Evolutionary conservation across 2,888 invertebrate genomes (phyloP).

Genomic region (Geotrupes spiniger): DNA sequence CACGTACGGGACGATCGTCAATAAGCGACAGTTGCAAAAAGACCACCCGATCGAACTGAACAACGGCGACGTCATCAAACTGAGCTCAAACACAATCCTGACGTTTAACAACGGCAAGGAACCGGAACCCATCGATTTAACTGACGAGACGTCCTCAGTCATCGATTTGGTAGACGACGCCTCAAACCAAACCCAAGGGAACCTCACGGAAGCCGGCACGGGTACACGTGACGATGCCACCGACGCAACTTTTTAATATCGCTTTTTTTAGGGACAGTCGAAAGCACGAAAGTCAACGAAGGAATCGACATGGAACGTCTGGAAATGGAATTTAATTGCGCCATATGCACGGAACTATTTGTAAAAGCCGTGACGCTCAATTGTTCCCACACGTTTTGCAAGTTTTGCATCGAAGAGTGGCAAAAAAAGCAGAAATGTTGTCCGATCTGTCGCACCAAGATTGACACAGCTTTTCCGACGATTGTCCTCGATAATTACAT

Average conservation of each 20-base stretch:
- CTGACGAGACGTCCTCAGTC: constrained; percentile 5
- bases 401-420: constrained; percentile 69
- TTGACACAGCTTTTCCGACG: constrained; percentile 57
- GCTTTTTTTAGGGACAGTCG: no score
- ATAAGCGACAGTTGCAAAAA: constrained; percentile 46
- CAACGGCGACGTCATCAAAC: constrained; percentile 51
- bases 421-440: constrained; percentile 66
- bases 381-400: constrained; percentile 76
- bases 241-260: no score
- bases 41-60: constrained; percentile 44
- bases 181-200: no score
- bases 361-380: constrained; percentile 66
- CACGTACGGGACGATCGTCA: constrained; percentile 58
- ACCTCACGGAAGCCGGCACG: no score
- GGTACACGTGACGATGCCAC: no score
- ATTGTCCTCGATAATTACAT: constrained; percentile 71
- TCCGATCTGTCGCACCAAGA: constrained; percentile 62
- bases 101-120: neutral
- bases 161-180: neutral
- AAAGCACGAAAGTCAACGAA: no score
- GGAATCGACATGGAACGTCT: constrained; percentile 39
- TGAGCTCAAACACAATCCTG: constrained; percentile 9
- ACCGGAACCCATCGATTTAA: neutral
- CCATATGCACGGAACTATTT: constrained; percentile 73
- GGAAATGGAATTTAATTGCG: constrained; percentile 71